Evolutionary conservation across 2,888 invertebrate species (phyloP), one percentile per base, ranked within the genome.

Genomic region (Megaustenia siamemsis): DNA sequence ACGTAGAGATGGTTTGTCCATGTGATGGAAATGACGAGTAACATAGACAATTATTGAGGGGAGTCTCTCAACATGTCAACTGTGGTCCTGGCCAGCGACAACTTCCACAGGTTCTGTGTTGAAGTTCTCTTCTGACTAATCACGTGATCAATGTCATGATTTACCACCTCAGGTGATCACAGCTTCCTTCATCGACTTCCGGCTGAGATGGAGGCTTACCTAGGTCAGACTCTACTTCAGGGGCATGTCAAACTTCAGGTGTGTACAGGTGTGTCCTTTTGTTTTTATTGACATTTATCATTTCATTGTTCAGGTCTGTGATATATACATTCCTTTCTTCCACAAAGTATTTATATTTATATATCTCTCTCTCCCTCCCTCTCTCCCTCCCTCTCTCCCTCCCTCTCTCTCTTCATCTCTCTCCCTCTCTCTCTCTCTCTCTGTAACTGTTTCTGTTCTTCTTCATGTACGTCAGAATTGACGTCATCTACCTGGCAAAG

Each of bases 101-200:
- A n/a, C n/a, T n/a, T n/a, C n/a, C n/a, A n/a, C n/a, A n/a, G n/a
- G n/a, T n/a, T n/a, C n/a, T n/a, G n/a, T n/a, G n/a, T n/a, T n/a
- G n/a, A n/a, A n/a, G n/a, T n/a, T n/a, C n/a, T n/a, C n/a, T n/a
- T n/a, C n/a, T n/a, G n/a, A n/a, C n/a, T n/a, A n/a, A n/a, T n/a
- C n/a, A n/a, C n/a, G n/a, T n/a, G n/a, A n/a, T n/a, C n/a, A n/a
- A n/a, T n/a, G n/a, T n/a, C n/a, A n/a, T n/a, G n/a, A 35, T 60
- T 45, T 21, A 38, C 18, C 15, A 35, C 32, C 1, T 12, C 56
- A 83, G 83, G 77, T 60, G 63, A 69, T 24, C 80, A 88, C 18
- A 86, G 85, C 83, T 69, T 87, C 6, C 66, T 86, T 24, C 85
- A 83, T 79, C 63, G 53, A 21, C 82, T 88, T 24, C 88, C 88